A percentile compares a stretch with the other conserved stretches of the same genome.
phyloP scores from a whole-genome alignment of 1,140 invertebrate species.

The Anastrepha ludens region DNA sequence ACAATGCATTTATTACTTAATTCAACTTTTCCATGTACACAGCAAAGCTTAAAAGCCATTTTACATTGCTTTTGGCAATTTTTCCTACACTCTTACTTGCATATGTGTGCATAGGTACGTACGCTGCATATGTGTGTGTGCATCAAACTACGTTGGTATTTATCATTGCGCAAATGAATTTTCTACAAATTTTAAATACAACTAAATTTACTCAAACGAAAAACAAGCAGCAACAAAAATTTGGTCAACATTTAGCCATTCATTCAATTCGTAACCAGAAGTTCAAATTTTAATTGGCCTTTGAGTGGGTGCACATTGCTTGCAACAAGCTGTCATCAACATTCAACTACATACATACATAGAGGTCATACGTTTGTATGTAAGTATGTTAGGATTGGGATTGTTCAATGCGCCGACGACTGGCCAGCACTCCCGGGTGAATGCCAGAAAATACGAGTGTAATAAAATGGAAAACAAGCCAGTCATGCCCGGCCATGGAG shows the following conservation, averaged over 20 bases:
- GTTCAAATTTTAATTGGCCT: constrained; percentile 50
- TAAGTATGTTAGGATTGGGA: not conserved
- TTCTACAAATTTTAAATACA: constrained; percentile 2
- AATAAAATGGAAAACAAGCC: constrained; percentile 34
- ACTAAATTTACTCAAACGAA: not conserved
- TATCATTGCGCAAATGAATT: not conserved
- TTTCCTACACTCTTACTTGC: too few species aligned
- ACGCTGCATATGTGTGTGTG: too few species aligned
- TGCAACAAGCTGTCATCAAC: constrained; percentile 44
- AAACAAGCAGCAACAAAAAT: constrained; percentile 18
- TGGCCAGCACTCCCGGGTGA: not conserved
- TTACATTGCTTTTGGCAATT: too few species aligned
- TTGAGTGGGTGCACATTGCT: constrained; percentile 47
- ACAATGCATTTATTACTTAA: too few species aligned
- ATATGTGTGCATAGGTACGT: too few species aligned
- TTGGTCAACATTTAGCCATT: constrained; percentile 40
- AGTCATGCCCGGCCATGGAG: not conserved
- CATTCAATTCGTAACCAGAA: constrained; percentile 47
- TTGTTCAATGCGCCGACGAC: not conserved
- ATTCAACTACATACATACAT: not conserved
- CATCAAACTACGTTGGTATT: not conserved
- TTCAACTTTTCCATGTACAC: too few species aligned
- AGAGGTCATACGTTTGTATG: not conserved
- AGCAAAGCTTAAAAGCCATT: too few species aligned
- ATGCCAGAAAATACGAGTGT: constrained; percentile 38